These are phyloP conservation scores for Ivindomyrus marchei DNA, from an alignment of 2,113 vertebrate genomes.

Conservation along the genomic window DNA sequence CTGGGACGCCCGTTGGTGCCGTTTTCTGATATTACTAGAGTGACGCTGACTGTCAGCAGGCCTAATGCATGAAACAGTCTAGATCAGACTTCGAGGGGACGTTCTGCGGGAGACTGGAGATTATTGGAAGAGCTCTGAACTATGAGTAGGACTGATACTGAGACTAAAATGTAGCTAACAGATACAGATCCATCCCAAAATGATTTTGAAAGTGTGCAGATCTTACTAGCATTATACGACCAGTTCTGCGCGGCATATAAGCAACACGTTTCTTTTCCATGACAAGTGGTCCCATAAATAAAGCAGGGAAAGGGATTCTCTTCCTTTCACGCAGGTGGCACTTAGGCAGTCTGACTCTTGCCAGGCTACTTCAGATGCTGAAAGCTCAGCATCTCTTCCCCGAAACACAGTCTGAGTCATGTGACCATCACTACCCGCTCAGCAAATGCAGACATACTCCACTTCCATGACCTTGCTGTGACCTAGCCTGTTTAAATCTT, in stretches of 20 bases:
- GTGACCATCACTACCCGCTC: slow-evolving; percentile 63
- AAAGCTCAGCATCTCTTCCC: slow-evolving; percentile 14
- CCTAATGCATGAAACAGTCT: background rate
- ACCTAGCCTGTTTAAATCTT: slow-evolving; percentile 66
- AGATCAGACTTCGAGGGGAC: background rate
- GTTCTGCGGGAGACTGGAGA: background rate
- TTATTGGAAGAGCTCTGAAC: background rate
- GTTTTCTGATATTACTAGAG: background rate
- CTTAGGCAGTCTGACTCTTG: background rate
- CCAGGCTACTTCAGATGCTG: background rate
- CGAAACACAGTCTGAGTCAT: slow-evolving; percentile 42
- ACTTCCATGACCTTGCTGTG: slow-evolving; percentile 63
- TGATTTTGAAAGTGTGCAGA: background rate
- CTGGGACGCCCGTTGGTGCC: background rate
- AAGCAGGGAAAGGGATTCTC: background rate
- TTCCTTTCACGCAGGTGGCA: background rate
- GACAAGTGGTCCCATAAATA: background rate
- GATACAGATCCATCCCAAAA: background rate
- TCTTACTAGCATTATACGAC: background rate
- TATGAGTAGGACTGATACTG: background rate
- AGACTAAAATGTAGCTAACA: background rate
- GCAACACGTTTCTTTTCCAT: background rate
- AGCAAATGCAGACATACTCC: slow-evolving; percentile 68
- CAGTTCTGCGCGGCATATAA: background rate
- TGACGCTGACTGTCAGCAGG: background rate